Percentiles rank a stretch among this genome's conserved stretches.
These are phyloP conservation scores for Temnothorax rugatulus DNA, from an alignment of 2,888 invertebrate species.

Conservation along the genomic window DNA sequence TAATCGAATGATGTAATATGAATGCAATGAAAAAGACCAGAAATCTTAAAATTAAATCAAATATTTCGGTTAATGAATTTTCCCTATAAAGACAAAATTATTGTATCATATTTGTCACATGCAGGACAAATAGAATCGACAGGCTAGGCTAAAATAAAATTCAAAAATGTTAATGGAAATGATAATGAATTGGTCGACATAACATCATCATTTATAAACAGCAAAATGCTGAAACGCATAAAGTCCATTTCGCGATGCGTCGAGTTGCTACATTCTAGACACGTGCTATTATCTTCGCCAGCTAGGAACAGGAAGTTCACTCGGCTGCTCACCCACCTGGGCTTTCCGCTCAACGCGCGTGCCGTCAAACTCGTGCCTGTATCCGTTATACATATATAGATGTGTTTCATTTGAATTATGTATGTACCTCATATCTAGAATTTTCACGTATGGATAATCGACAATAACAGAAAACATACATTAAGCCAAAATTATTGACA, in stretches of 20 bases:
- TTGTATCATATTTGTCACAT: no score
- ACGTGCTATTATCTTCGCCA: conserved; percentile 84
- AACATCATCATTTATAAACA: conserved; percentile 57
- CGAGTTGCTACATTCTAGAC: conserved; percentile 65
- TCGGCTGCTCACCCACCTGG: conserved; percentile 85
- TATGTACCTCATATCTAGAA: conserved; percentile 41
- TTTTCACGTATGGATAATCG: background rate
- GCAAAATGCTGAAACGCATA: conserved; percentile 53
- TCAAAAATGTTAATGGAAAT: background rate
- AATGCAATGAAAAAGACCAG: no score
- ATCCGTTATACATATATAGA: conserved; percentile 52
- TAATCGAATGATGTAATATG: no score
- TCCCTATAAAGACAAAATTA: no score
- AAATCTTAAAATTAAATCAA: no score
- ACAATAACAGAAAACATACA: background rate
- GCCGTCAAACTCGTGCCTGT: conserved; percentile 59
- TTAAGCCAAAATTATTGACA: background rate
- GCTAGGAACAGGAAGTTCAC: conserved; percentile 84
- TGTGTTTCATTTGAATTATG: conserved; percentile 63
- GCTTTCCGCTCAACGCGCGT: conserved; percentile 71
- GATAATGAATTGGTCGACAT: background rate
- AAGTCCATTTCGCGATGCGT: conserved; percentile 61
- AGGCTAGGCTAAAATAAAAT: conserved; percentile 45
- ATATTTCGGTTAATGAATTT: no score
- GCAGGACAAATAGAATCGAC: background rate